A percentile compares a stretch with the other conserved stretches of the same genome.
Conservation (phyloP, 1,140 invertebrate species). For the Ceratosolen fusciceps region DNA sequence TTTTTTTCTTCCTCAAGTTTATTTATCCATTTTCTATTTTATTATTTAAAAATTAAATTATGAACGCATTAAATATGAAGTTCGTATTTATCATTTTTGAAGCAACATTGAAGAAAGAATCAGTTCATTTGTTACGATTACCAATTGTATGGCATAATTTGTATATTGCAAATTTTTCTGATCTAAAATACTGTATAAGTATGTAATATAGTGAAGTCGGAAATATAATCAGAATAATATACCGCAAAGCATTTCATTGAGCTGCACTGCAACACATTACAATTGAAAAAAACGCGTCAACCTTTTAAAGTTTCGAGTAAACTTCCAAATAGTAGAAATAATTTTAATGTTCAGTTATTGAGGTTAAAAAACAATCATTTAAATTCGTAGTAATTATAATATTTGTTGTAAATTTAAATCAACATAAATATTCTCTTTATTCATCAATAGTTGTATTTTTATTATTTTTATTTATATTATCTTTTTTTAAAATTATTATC, state of each 20-base stretch:
- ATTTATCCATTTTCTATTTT: background rate
- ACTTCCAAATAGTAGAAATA: background rate
- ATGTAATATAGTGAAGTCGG: background rate
- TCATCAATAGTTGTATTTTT: background rate
- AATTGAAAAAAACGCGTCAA: background rate
- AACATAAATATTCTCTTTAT: background rate
- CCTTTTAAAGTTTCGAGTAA: background rate
- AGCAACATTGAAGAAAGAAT: background rate
- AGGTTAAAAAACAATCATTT: too few species aligned
- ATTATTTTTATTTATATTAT: background rate
- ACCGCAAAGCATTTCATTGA: background rate
- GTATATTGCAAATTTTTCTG: background rate
- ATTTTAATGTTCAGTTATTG: background rate
- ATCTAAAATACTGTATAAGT: background rate
- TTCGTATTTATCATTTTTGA: slow-evolving; percentile 2
- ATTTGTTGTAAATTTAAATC: background rate
- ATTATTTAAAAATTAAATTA: too few species aligned
- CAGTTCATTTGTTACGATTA: background rate
- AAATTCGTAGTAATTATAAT: background rate
- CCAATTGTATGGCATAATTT: background rate
- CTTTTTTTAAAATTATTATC: too few species aligned
- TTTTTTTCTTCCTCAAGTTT: too few species aligned
- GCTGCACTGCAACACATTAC: background rate
- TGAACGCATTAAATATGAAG: background rate
- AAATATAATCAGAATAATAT: background rate